Percentiles rank a stretch among this genome's conserved stretches.
Conservation (phyloP, 2,888 invertebrate genomes). For the Augiades crinisus region DNA sequence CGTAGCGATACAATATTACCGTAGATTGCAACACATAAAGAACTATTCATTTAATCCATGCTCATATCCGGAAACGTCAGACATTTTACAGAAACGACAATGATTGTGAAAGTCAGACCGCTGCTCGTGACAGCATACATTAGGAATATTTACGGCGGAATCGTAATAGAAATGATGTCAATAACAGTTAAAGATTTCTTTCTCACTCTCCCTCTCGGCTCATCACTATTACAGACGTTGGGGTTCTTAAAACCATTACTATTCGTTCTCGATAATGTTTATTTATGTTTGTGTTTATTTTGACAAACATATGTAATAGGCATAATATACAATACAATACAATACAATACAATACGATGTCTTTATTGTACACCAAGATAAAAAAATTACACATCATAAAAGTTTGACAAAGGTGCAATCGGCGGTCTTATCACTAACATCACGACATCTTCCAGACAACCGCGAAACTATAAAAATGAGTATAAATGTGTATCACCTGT, state of each 20-base stretch:
- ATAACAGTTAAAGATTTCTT: constrained; percentile 31
- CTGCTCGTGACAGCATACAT: constrained; percentile 33
- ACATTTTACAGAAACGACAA: constrained; percentile 28
- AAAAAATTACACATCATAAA: no score
- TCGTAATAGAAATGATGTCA: constrained; percentile 35
- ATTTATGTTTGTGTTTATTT: no score
- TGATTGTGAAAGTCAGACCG: constrained; percentile 32
- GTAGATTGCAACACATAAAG: constrained; percentile 5
- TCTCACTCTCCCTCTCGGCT: constrained; percentile 29
- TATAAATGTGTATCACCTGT: no score
- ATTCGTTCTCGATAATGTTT: neutral
- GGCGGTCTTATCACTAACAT: no score
- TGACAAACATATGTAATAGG: no score
- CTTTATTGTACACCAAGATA: no score
- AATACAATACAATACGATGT: no score
- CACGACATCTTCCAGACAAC: no score
- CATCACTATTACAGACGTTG: constrained; percentile 28
- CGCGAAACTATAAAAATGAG: no score
- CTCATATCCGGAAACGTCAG: constrained; percentile 17
- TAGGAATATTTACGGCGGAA: constrained; percentile 34
- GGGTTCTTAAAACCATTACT: constrained; percentile 3
- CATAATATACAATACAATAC: no score
- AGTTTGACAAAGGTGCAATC: no score
- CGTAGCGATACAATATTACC: neutral
- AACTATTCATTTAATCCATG: constrained; percentile 20